Base-by-base conservation (phyloP, 2,888 invertebrate species). In the Lasius platythorax region DNA sequence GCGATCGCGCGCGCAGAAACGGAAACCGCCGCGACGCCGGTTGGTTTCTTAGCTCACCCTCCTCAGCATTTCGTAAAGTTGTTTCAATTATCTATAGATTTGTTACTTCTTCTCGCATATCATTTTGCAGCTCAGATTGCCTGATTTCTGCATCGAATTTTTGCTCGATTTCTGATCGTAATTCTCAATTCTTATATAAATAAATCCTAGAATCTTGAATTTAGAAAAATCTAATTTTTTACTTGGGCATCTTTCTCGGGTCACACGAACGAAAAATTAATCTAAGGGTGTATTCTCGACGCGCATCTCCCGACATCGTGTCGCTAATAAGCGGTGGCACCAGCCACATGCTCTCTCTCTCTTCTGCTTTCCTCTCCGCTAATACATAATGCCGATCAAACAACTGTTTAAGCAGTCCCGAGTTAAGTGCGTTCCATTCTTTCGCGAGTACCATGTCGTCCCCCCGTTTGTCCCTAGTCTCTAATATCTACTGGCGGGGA, bases 341-440 rank as follows among this genome's bases (percentile, higher is more conserved):
- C 93, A 91, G 93, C 94, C 94, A 94, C 95, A 95, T 95, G 95
- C 46, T 81, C 73, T 72, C 73, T 23, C 23, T 81, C 61, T 72
- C 61, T 81, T 46, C 33, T 61, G 37, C 46, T 72, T 58, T 72
- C 18, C 61, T 61, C 58, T 72, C 53, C n/a, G 72, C 92, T 95
- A 94, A 94, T 94, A 91, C 91, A 93, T 93, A 94, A 94, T 94
- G 92, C 92, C 93, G 94, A 94, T 94, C 94, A 94, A 94, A 94
- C 94, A 94, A 93, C 94, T 94, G 94, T 94, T 94, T 94, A 94
- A 94, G 92, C 93, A 93, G 92, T 87, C 90, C 92, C 93, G 93
- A 95, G 95, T 95, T 95, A 95, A 95, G 95, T 95, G 94, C 90
- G 91, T 82, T 90, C 90, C 85, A 93, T 94, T 92, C 93, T 92